Percentiles rank a stretch among this genome's conserved stretches.
Evolutionary conservation across 2,888 invertebrate species (phyloP).

Genomic region (Noctuana brunneofusca): DNA sequence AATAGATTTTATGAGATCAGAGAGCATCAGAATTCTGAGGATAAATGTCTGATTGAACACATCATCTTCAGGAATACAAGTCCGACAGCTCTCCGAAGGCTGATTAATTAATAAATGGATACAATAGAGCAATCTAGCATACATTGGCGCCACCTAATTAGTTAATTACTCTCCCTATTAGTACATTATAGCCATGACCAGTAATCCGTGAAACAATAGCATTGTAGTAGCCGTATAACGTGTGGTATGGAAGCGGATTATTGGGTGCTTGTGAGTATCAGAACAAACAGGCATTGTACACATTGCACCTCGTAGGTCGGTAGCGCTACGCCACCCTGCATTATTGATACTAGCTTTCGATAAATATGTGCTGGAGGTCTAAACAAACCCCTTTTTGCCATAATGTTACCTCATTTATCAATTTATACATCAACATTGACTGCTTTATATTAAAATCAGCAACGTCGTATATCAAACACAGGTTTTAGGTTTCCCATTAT

Average conservation of each 20-base stretch:
- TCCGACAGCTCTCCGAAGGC: neutral
- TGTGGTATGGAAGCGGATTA: constrained; percentile 7
- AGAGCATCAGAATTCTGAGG: too few species aligned
- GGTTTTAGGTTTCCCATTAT: too few species aligned
- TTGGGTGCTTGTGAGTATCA: neutral
- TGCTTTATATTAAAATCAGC: neutral
- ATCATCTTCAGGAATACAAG: neutral
- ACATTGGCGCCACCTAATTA: constrained; percentile 6
- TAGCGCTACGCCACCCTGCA: neutral
- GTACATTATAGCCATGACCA: constrained; percentile 2
- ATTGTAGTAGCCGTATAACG: neutral
- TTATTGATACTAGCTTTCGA: constrained; percentile 1
- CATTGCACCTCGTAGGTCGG: constrained; percentile 6
- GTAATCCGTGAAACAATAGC: constrained; percentile 24
- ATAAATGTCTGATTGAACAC: neutral
- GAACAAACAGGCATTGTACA: constrained; percentile 14
- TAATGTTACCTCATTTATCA: neutral
- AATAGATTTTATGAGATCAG: too few species aligned
- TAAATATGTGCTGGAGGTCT: neutral
- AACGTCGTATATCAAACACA: too few species aligned
- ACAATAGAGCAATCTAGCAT: constrained; percentile 12
- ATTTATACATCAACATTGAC: too few species aligned
- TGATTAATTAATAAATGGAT: neutral
- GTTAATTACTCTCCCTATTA: constrained; percentile 23
- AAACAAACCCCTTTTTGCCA: neutral